Evolutionary conservation across 2,113 vertebrate species (phyloP), one percentile per base, ranked within the genome.

Genomic region (Pterocles gutturalis): DNA sequence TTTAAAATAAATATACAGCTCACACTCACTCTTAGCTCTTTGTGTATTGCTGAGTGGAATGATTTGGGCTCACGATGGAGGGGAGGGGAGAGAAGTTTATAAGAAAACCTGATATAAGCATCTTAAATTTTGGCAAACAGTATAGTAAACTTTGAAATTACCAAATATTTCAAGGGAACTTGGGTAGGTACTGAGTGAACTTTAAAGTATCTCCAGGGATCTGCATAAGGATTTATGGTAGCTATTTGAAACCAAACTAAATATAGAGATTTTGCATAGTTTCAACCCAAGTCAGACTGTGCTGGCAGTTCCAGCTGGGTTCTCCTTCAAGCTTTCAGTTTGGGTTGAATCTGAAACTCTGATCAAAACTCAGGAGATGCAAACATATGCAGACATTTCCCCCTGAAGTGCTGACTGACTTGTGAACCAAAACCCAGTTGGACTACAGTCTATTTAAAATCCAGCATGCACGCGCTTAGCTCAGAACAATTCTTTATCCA

Each of bases 241-340:
- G 91, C 61, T 94, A 89, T 91, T 96, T 93, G 95, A 95, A 92
- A 93, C 80, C 81, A 89, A 82, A 72, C 86, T 97, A 97, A 92
- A 93, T 94, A 96, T 77, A 95, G 89, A 87, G 54, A 51, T 76
- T 92, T 97, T 75, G 21, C 72, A 69, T 82, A 79, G 80, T 58
- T 97, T 73, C 80, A 95, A 78, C 61, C 60, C 89, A 87, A 95
- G 46, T 65, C 70, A 87, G 95, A 72, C 80, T 48, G 21, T 41
- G 65, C 49, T 91, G 81, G 77, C 72, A 93, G 89, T 84, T 94
- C 77, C 84, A 41, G 70, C 86, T 69, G 81, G 70, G 48, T 76
- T 96, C 73, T 93, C 69, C 82, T 95, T 69, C 83, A 70, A 93
- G 87, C 66, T 72, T 80, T 87, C 78, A 65, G 31, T 92, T 95